Evolutionary conservation across 2,888 invertebrate genomes (phyloP).

Genomic region (Cryptus armator): DNA sequence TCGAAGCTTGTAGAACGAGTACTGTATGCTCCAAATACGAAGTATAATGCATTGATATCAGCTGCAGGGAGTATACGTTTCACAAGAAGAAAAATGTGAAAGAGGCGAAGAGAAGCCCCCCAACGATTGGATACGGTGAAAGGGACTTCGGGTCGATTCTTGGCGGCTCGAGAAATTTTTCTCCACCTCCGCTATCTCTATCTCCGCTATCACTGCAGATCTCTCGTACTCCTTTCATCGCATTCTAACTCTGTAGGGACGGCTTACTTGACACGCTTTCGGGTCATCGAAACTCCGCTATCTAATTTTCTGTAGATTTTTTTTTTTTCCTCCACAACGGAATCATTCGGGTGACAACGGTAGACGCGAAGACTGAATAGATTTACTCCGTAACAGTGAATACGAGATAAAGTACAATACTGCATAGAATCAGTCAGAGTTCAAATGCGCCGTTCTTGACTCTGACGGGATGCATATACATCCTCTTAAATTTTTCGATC

Average conservation of each 20-base stretch:
- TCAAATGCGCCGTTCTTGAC: neutral
- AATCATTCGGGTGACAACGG: conserved; percentile 6
- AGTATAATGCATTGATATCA: conserved; percentile 47
- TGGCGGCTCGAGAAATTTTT: conserved; percentile 7
- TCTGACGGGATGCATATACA: neutral
- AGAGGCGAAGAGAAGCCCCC: neutral
- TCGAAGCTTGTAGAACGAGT: conserved; percentile 24
- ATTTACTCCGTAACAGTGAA: conserved; percentile 11
- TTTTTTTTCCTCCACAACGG: neutral
- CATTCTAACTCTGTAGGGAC: conserved; percentile 8
- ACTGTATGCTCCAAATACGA: conserved; percentile 33
- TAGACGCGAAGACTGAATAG: conserved; percentile 9
- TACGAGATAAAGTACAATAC: conserved; percentile 1
- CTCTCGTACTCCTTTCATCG: neutral
- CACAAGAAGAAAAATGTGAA: conserved; percentile 38
- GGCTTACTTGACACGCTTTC: conserved; percentile 34
- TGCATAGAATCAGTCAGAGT: neutral
- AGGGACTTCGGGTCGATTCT: conserved; percentile 25
- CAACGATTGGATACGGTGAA: conserved; percentile 17
- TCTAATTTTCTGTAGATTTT: neutral
- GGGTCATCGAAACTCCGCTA: conserved; percentile 1
- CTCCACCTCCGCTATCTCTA: conserved; percentile 12
- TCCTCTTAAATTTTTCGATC: neutral
- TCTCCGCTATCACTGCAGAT: neutral
- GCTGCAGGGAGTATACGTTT: conserved; percentile 9